A percentile compares a stretch with the other conserved stretches of the same genome.
Conservation (phyloP, 2,797 vertebrate species). For the Myiotriccus ornatus region DNA sequence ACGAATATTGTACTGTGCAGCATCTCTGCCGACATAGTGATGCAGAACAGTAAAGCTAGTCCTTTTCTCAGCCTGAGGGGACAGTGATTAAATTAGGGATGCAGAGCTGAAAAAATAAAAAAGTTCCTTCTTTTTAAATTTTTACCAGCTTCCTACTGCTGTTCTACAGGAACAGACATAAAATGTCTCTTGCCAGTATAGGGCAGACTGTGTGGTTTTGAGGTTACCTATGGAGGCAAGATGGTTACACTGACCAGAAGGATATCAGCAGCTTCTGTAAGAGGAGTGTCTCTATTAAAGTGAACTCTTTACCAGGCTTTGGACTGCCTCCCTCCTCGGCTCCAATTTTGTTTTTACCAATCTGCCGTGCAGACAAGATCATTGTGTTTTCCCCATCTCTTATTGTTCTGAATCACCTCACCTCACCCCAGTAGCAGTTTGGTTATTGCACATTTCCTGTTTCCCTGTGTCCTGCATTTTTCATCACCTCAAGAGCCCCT, state of each 20-base stretch:
- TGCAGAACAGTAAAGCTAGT: neutral
- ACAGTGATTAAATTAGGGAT: constrained; percentile 4
- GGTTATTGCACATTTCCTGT: neutral
- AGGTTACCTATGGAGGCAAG: rapidly evolving
- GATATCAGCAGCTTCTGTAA: neutral
- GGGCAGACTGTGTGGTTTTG: neutral
- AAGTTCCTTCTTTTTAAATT: neutral
- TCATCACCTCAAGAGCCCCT: rapidly evolving
- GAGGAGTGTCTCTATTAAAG: neutral
- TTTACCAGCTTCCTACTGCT: neutral
- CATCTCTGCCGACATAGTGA: neutral
- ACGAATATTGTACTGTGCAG: neutral
- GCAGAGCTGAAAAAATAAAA: neutral
- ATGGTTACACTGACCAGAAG: neutral
- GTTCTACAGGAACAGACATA: neutral
- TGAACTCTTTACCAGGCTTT: neutral
- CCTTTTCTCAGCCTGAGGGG: neutral
- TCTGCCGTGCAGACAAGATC: rapidly evolving
- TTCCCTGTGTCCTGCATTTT: neutral
- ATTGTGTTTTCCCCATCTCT: neutral
- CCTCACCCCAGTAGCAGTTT: neutral
- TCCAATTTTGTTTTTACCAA: neutral
- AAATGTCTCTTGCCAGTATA: neutral
- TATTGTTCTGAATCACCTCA: neutral
- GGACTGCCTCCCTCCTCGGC: neutral